phyloP scores from a whole-genome alignment of 2,113 vertebrate genomes.

The Prinia subflava region DNA sequence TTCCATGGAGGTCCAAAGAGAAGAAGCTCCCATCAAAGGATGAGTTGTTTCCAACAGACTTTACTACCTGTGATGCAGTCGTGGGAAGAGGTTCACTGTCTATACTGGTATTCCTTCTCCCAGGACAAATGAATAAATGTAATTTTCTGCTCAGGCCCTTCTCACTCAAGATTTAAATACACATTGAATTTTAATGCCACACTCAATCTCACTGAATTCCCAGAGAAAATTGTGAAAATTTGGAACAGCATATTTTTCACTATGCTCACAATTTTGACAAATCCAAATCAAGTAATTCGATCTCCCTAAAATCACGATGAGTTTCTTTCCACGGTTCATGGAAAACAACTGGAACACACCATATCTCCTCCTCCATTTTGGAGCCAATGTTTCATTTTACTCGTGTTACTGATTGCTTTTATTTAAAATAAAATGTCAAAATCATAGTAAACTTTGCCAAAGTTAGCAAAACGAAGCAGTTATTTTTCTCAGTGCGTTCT shows the following conservation, averaged over 20 bases:
- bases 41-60: not conserved
- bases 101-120: not conserved
- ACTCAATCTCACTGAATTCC: not conserved
- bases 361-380: not conserved
- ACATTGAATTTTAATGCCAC: not conserved
- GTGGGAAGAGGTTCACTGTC: not conserved
- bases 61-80: fast-evolving
- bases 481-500: not conserved
- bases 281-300: not conserved
- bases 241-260: not conserved
- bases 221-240: not conserved
- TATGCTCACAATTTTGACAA: not conserved
- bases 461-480: not conserved
- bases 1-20: not conserved
- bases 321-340: not conserved
- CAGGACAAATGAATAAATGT: not conserved
- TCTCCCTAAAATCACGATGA: not conserved
- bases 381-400: not conserved
- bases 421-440: not conserved
- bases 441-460: not conserved
- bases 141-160: not conserved
- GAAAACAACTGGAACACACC: not conserved
- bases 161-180: not conserved
- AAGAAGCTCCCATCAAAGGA: not conserved
- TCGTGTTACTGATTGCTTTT: not conserved